phyloP scores from a whole-genome alignment of 2,113 vertebrate genomes.

The Sebastes fasciatus region DNA sequence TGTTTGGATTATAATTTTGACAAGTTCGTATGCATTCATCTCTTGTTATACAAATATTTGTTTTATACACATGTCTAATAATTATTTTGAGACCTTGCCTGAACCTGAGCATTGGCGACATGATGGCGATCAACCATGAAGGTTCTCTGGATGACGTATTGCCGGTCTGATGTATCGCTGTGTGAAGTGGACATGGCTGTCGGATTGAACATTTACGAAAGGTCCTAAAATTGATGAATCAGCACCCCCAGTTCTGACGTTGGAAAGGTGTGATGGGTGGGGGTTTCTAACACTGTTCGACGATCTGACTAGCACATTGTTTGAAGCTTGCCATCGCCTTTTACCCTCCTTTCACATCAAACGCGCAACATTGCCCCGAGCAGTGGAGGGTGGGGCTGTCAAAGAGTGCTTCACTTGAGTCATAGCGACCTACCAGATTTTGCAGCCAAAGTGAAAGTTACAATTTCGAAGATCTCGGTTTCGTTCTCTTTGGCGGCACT shows the following conservation, averaged over 20 bases:
- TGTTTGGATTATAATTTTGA: too few species aligned
- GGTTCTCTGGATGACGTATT: too few species aligned
- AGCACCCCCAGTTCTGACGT: too few species aligned
- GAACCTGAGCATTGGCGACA: too few species aligned
- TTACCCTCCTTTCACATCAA: not conserved
- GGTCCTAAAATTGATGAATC: not conserved
- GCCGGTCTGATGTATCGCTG: not conserved
- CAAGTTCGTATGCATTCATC: too few species aligned
- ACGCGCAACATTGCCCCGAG: not conserved
- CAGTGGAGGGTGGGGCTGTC: not conserved
- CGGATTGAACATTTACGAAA: not conserved
- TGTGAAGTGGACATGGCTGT: not conserved
- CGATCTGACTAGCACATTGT: not conserved
- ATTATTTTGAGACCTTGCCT: too few species aligned
- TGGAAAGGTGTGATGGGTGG: not conserved
- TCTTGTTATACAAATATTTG: too few species aligned
- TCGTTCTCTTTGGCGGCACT: too few species aligned
- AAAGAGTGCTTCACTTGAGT: conserved; percentile 7
- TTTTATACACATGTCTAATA: too few species aligned
- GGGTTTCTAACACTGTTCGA: not conserved
- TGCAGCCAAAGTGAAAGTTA: not conserved
- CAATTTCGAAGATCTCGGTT: too few species aligned
- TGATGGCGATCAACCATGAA: too few species aligned
- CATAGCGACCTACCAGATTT: not conserved
- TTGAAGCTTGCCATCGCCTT: not conserved